Base-by-base conservation (phyloP, 2,797 vertebrate species). In the Aviceda cuculoides region DNA sequence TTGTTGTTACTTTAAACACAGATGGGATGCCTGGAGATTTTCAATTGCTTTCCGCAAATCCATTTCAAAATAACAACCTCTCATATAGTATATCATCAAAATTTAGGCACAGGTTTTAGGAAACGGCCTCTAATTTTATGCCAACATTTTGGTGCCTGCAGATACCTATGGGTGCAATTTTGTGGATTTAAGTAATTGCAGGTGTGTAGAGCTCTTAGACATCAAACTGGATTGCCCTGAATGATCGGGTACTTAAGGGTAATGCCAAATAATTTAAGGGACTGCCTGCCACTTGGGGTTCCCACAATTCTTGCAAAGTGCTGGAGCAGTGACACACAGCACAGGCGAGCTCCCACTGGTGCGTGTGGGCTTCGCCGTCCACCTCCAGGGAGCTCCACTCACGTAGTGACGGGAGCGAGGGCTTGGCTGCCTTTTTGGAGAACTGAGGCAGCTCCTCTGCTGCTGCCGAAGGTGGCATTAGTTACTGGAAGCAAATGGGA, bases 1-100 rank as follows among this genome's bases (percentile, higher is more conserved):
- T 97, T 98, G 97, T 96, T 96, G 96, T 96, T 90, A 88, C 91
- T 96, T 93, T 96, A 96, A 96, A 97, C 96, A 97, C 96, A 97
- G 95, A 98, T 95, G 94, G 97, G 93, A 97, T 92, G 93, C 86
- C 85, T 93, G 70, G 89, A 94, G 94, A 97, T 97, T 97, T 97
- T 96, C 89, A 97, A 97, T 65, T 93, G 94, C 93, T 95, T 95
- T 95, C 83, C 3, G 2, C 94, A 95, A 96, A 97, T 87, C 74
- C 72, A 70, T 95, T 97, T 95, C 93, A 90, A 97, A 97, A 95
- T 93, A 97, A 96, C 94, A 96, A 94, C 71, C 61, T 56, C 94
- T 87, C 93, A 70, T 87, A 80, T 17, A 97, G 56, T 7, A 82
- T 70, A 91, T 89, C 78, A 87, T 78, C 88, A 91, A 90, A 92